Evolutionary conservation across 2,113 vertebrate species (phyloP), one percentile per base, ranked within the genome.

Genomic region (Terrapene triunguis): DNA sequence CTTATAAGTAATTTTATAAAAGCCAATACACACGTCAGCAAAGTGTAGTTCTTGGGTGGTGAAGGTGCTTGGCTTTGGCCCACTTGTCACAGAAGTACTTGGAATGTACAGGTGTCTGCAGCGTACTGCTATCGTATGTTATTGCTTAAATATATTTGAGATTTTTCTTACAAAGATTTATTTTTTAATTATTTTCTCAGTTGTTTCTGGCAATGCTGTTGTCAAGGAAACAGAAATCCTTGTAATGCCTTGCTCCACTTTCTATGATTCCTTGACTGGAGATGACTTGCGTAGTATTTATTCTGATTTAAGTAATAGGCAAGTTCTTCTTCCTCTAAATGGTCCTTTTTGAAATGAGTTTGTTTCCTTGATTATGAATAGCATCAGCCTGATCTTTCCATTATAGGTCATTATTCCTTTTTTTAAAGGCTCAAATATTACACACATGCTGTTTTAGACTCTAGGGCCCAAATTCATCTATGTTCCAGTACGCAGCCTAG

Each of bases 201-300:
- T 96, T 97, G 95, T 98, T 98, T 98, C 97, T 53, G 92, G 96
- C 93, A 93, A 96, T 97, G 94, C 93, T 97, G 98, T 98, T 98
- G 98, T 98, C 98, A 98, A 74, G 98, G 98, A 97, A 98, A 98
- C 98, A 50, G 90, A 97, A 98, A 97, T 96, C 96, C 87, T 88
- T 96, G 93, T 97, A 95, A 97, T 95, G 96, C 86, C 62, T 95
- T 94, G 91, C 96, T 98, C 95, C 94, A 92, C 85, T 89, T 95
- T 96, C 91, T 97, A 55, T 57, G 84, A 92, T 92, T 94, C 93
- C 89, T 86, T 95, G 95, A 88, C 93, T 65, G 94, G 91, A 82
- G 96, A 96, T 95, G 84, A 97, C 90, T 98, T 97, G 95, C 89
- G 35, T 96, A 85, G 80, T 89, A 95, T 93, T 94, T 94, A 79